These are phyloP conservation scores for Riparia riparia DNA, from an alignment of 2,113 vertebrate genomes.

Conservation along the genomic window DNA sequence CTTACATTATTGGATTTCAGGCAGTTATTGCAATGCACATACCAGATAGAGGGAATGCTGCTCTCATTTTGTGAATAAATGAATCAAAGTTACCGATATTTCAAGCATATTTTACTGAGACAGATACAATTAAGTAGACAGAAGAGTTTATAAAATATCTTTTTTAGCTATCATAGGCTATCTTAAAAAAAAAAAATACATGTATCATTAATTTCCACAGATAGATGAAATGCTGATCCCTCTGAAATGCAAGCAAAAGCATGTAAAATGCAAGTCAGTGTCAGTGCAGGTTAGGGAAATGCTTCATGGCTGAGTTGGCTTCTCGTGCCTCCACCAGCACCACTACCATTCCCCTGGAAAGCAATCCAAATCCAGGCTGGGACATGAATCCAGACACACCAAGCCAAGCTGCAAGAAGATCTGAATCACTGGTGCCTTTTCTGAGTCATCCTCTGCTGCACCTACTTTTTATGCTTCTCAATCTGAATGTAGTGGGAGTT, in stretches of 20 bases:
- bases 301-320: not conserved
- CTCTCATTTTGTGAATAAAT: not conserved
- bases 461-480: not conserved
- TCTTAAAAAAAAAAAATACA: not conserved
- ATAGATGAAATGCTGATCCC: not conserved
- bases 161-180: not conserved
- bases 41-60: not conserved
- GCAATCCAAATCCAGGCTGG: not conserved
- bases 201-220: not conserved
- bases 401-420: not conserved
- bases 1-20: not conserved
- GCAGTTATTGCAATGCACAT: not conserved
- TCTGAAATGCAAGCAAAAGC: not conserved
- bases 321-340: not conserved
- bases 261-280: not conserved
- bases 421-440: fast-evolving
- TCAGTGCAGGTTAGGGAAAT: not conserved
- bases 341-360: fast-evolving
- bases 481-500: not conserved
- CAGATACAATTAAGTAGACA: not conserved
- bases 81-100: not conserved
- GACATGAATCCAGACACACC: not conserved
- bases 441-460: not conserved
- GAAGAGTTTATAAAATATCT: not conserved
- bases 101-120: not conserved